Evolutionary conservation across 2,113 vertebrate species (phyloP).

Genomic region (Carassius gibelio): DNA sequence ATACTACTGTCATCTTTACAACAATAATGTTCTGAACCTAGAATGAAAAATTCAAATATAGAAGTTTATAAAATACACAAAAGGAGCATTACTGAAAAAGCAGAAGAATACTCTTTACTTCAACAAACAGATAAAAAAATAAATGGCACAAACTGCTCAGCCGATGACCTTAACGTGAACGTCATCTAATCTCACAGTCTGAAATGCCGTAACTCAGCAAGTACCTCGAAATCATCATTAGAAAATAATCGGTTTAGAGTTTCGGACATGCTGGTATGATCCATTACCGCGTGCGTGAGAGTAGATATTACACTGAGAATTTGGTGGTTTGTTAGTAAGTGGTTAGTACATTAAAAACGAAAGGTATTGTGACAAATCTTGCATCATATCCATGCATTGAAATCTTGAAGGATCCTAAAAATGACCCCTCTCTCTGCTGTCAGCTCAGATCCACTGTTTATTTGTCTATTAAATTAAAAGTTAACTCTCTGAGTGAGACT

Average conservation of each 20-base stretch:
- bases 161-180: conserved; percentile 24
- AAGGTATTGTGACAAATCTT: conserved; percentile 3
- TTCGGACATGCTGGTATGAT: conserved; percentile 55
- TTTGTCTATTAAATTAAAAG: conserved; percentile 51
- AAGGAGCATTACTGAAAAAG: conserved; percentile 65
- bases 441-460: neutral
- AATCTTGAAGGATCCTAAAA: conserved; percentile 44
- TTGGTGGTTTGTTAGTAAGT: conserved; percentile 10
- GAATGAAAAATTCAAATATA: conserved; percentile 67
- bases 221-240: conserved; percentile 56
- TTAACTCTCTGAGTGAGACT: conserved; percentile 41
- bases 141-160: conserved; percentile 60
- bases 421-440: neutral
- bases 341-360: conserved; percentile 36
- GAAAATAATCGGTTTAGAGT: conserved; percentile 49
- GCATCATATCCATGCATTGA: conserved; percentile 52
- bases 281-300: conserved; percentile 12
- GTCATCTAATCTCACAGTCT: conserved; percentile 50
- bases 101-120: conserved; percentile 61
- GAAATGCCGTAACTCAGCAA: conserved; percentile 54
- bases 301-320: conserved; percentile 10
- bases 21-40: conserved; percentile 65
- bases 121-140: conserved; percentile 63
- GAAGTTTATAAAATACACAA: conserved; percentile 67
- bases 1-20: conserved; percentile 69